Conservation (phyloP, 2,113 vertebrate genomes). For the Tragulus kanchil region DNA sequence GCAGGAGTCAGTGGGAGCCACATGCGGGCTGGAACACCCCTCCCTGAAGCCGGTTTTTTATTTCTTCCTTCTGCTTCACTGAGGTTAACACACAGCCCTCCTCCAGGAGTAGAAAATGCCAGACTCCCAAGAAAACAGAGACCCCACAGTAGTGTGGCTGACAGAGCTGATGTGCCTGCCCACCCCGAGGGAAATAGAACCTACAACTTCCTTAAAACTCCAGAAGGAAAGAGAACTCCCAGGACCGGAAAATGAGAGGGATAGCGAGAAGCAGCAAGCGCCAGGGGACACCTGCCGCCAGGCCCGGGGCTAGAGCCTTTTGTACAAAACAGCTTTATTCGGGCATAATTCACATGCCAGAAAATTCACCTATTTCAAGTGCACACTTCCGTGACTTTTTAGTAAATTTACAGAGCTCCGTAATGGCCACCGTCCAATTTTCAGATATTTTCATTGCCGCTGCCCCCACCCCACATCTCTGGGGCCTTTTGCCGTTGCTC, state of each 20-base stretch:
- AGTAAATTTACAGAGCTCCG: slow-evolving; percentile 9
- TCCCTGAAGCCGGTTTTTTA: neutral
- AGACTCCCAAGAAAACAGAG: neutral
- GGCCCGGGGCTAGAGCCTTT: neutral
- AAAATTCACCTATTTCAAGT: neutral
- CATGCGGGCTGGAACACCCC: neutral
- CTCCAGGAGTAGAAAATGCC: neutral
- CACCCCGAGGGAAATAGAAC: neutral
- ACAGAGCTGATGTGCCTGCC: neutral
- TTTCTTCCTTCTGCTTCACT: neutral
- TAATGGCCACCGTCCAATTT: neutral
- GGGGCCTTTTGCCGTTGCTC: neutral
- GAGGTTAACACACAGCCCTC: neutral
- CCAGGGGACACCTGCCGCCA: neutral
- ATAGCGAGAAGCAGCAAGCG: neutral
- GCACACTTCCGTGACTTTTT: neutral
- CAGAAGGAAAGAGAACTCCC: neutral
- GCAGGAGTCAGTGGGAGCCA: neutral
- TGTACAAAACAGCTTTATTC: neutral
- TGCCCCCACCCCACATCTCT: neutral
- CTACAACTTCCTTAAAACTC: neutral
- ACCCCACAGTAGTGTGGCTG: neutral
- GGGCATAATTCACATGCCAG: neutral
- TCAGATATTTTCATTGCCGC: neutral
- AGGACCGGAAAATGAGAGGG: neutral